Percentiles rank a stretch among this genome's conserved stretches.
Evolutionary conservation across 53 echinoderm and acorn worm species (phyloP).

Genomic region (Echinometra lucunter): DNA sequence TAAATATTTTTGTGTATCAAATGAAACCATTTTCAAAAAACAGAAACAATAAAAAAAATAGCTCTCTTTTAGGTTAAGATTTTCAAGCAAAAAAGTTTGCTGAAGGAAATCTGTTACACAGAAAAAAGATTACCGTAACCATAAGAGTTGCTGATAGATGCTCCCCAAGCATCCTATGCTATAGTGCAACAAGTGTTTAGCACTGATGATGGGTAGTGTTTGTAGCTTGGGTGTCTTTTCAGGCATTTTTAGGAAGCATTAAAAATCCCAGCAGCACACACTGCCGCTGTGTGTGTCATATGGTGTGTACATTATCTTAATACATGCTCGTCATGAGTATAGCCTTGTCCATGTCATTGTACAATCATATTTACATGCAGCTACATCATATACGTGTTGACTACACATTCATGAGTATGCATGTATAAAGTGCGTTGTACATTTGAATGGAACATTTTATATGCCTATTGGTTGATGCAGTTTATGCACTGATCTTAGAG

Average conservation of each 20-base stretch:
- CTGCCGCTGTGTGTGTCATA: neutral
- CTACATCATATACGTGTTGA: too few species aligned
- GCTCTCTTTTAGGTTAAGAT: too few species aligned
- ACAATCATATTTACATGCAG: neutral
- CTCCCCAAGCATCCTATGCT: neutral
- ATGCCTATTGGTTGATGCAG: neutral
- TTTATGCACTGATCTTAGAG: too few species aligned
- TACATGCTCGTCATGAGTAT: neutral
- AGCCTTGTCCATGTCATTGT: neutral
- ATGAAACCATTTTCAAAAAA: too few species aligned
- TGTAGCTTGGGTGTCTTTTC: neutral
- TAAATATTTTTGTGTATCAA: too few species aligned
- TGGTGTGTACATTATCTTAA: neutral
- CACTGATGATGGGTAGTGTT: neutral
- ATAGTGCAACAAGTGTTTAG: neutral
- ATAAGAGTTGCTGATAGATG: neutral
- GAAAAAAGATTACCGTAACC: neutral
- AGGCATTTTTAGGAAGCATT: slow-evolving; percentile 11
- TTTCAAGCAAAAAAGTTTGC: neutral
- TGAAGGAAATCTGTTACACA: neutral
- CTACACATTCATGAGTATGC: neutral
- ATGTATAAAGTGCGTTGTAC: neutral
- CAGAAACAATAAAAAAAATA: too few species aligned
- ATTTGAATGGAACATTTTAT: neutral
- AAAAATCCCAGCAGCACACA: neutral